Evolutionary conservation across 2,888 invertebrate species (phyloP).

Genomic region (Trypoxylon attenuatum): DNA sequence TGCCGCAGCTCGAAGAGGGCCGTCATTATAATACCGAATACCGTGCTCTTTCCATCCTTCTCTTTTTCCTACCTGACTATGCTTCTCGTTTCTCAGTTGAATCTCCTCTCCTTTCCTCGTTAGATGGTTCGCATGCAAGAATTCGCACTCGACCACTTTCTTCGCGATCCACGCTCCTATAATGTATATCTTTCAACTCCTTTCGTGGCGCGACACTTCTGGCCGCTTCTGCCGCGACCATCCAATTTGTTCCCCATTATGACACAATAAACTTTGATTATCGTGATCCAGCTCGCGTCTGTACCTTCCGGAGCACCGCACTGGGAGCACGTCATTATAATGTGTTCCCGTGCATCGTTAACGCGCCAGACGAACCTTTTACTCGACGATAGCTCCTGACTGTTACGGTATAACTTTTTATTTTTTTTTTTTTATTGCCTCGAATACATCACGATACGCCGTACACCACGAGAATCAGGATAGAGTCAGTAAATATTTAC

Average conservation of each 20-base stretch:
- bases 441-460: constrained; percentile 1
- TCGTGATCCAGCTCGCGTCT: constrained; percentile 26
- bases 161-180: constrained; percentile 15
- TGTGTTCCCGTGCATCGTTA: constrained; percentile 38
- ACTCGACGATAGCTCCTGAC: constrained; percentile 27
- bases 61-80: neutral
- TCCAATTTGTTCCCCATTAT: constrained; percentile 42
- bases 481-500: too few relatives aligned
- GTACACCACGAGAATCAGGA: neutral
- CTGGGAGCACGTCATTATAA: constrained; percentile 56
- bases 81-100: neutral
- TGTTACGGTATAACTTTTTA: constrained; percentile 38
- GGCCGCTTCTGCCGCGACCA: constrained; percentile 21
- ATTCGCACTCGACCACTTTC: constrained; percentile 55
- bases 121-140: constrained; percentile 42
- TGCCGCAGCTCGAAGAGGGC: constrained; percentile 43
- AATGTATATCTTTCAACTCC: constrained; percentile 43
- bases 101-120: constrained; percentile 35
- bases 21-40: constrained; percentile 54
- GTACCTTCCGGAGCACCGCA: constrained; percentile 23
- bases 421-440: constrained; percentile 41
- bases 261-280: constrained; percentile 51
- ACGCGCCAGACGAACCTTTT: constrained; percentile 36
- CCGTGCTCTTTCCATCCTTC: constrained; percentile 14
- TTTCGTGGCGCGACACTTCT: constrained; percentile 27